These are phyloP conservation scores for Strix aluco DNA, from an alignment of 2,113 vertebrate species.

Conservation along the genomic window DNA sequence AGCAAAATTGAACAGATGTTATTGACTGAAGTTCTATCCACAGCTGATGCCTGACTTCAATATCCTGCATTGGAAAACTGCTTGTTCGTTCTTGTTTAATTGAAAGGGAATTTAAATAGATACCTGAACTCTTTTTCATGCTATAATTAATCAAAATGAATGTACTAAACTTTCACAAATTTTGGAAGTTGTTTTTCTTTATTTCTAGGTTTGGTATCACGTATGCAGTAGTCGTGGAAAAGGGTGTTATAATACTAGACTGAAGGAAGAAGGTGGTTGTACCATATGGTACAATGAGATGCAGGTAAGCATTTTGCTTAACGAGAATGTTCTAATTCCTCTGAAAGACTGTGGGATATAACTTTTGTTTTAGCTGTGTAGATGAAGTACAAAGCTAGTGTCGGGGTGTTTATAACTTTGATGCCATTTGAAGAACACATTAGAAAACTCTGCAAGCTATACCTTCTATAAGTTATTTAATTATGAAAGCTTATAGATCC, in stretches of 20 bases:
- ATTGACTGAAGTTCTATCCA: neutral
- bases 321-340: neutral
- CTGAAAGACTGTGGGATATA: neutral
- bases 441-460: neutral
- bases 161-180: neutral
- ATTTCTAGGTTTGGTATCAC: slow-evolving; percentile 94
- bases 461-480: neutral
- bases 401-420: neutral
- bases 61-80: neutral
- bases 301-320: slow-evolving; percentile 72
- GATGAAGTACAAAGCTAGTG: neutral
- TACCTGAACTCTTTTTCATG: neutral
- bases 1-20: neutral
- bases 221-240: slow-evolving; percentile 90
- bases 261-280: slow-evolving; percentile 96
- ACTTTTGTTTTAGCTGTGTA: neutral
- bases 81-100: neutral
- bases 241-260: slow-evolving; percentile 91
- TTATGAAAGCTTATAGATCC: neutral
- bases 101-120: neutral
- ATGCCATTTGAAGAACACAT: neutral
- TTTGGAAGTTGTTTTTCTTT: neutral
- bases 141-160: neutral
- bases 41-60: neutral
- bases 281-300: slow-evolving; percentile 99